phyloP scores from a whole-genome alignment of 2,797 vertebrate genomes.

The Odontamblyopus rebecca region DNA sequence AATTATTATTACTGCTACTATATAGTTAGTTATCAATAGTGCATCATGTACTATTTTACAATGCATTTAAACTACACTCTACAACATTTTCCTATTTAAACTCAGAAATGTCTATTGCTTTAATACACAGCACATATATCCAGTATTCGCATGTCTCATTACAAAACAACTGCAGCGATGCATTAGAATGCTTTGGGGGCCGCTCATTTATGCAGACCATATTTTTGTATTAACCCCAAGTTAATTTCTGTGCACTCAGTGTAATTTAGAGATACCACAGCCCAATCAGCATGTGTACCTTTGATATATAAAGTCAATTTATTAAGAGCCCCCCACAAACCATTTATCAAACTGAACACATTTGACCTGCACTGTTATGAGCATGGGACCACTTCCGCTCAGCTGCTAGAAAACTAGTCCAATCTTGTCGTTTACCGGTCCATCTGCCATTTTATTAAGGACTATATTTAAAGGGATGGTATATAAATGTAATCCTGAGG shows the following conservation, averaged over 20 bases:
- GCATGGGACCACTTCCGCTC: slow-evolving; percentile 42
- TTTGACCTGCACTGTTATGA: slow-evolving; percentile 37
- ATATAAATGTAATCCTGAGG: slow-evolving; percentile 49
- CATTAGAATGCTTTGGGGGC: neutral
- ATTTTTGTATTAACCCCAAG: slow-evolving; percentile 10
- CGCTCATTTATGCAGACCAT: slow-evolving; percentile 1
- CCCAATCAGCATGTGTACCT: slow-evolving; percentile 1
- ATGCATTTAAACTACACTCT: too few species aligned
- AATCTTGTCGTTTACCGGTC: slow-evolving; percentile 44
- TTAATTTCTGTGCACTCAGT: slow-evolving; percentile 19
- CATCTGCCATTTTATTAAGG: slow-evolving; percentile 55
- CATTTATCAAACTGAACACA: slow-evolving; percentile 39
- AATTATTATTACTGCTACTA: too few species aligned
- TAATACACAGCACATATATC: too few species aligned
- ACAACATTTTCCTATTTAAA: too few species aligned
- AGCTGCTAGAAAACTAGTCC: slow-evolving; percentile 29
- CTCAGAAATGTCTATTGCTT: too few species aligned
- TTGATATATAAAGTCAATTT: slow-evolving; percentile 28
- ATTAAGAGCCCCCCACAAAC: slow-evolving; percentile 10
- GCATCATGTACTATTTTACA: too few species aligned
- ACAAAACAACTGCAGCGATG: too few species aligned
- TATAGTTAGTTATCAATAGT: too few species aligned
- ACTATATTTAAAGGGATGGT: slow-evolving; percentile 63
- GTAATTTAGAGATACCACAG: slow-evolving; percentile 14
- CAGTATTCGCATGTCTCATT: too few species aligned